Base-by-base conservation (phyloP, 2,888 invertebrate species). In the Heteropelma amictum region DNA sequence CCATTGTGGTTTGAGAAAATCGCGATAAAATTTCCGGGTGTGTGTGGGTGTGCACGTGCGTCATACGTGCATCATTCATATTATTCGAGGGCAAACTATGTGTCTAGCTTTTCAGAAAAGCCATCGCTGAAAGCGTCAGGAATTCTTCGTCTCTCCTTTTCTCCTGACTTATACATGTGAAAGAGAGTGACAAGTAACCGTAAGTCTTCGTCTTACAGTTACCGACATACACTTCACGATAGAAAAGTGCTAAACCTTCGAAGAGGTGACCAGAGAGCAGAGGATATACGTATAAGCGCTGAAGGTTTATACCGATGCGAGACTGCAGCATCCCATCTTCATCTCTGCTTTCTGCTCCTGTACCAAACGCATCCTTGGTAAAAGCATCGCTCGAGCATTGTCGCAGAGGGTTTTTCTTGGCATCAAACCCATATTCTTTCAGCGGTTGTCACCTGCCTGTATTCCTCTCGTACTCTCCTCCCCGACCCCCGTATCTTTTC, bases 331-430 rank as follows among this genome's bases (percentile, higher is more conserved):
- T 45, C 61, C 63, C 28, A 58, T 49, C 49, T 21, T 38, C 72
- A 49, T 53, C 35, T 51, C 26, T 49, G n/a, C 42, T 54, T 65
- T 53, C 42, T 4, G 19, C 42, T 42, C 42, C 23, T 54, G 42
- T 14, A 6, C 17, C 14, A 35, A 42, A 53, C 53, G 30, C 21
- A 42, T 21, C 21, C 14, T 42, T 23, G 19, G 65, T 30, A 53
- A 63, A 65, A 54, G 65, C 65, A 5, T 42, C 56, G 42, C 21
- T 35, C 38, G 58, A 69, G 47, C 60, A 56, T 74, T 68, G 75
- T 71, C 71, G 76, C n/a, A n/a, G n/a, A n/a, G 73, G 76, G 76
- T 74, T 77, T 76, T 72, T 69, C 76, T 69, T 76, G 77, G 75
- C 76, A 77, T 72, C 64, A 70, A 53, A 40, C 54, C 68, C 72